These are phyloP conservation scores for Tribolium castaneum DNA, from an alignment of 1,140 invertebrate species.

Conservation along the genomic window DNA sequence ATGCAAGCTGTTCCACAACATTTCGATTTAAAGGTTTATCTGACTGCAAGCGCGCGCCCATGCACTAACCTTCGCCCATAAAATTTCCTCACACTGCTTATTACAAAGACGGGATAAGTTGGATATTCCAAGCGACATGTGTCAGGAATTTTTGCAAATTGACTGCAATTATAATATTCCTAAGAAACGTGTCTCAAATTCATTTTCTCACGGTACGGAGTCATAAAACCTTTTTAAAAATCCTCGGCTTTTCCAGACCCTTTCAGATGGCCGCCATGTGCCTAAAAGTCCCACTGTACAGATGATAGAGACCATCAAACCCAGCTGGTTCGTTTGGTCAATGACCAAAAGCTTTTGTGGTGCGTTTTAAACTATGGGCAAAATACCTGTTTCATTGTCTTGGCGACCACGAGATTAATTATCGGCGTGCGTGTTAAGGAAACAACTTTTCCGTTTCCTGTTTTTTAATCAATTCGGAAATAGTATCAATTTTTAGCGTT, in stretches of 20 bases:
- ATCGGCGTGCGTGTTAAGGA: background rate
- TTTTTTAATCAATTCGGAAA: constrained; percentile 16
- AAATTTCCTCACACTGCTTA: no score
- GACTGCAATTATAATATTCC: no score
- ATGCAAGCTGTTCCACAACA: no score
- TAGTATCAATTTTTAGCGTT: background rate
- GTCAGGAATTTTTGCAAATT: background rate
- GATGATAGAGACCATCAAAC: constrained; percentile 4
- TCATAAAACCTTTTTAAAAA: background rate
- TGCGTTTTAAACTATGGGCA: no score
- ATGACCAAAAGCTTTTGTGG: background rate
- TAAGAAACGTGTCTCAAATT: background rate
- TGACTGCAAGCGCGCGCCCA: no score
- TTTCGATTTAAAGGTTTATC: no score
- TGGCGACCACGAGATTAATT: background rate
- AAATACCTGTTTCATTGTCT: background rate
- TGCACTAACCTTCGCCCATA: no score
- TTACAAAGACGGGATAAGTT: background rate
- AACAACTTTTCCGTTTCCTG: background rate
- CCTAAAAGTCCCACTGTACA: background rate
- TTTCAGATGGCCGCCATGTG: constrained; percentile 19
- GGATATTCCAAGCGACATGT: background rate
- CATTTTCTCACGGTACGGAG: background rate
- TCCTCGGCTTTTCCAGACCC: background rate
- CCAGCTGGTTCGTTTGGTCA: background rate